These are phyloP conservation scores for Drosophila setosimentum DNA, from an alignment of 2,888 invertebrate genomes.

Conservation along the genomic window DNA sequence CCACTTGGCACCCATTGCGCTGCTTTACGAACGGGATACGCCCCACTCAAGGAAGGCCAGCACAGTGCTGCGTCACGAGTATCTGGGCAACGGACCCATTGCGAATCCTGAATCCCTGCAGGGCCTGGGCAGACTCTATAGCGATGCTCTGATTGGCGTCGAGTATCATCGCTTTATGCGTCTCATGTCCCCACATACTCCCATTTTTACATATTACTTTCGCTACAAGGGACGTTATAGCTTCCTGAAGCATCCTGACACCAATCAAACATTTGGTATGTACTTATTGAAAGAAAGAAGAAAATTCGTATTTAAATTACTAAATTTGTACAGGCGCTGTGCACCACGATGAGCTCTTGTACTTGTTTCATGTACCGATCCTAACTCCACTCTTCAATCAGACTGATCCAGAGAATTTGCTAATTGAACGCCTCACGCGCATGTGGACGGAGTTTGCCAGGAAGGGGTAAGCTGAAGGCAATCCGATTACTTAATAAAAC, in stretches of 20 bases:
- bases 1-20: conserved; percentile 75
- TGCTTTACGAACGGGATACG: conserved; percentile 83
- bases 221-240: conserved; percentile 88
- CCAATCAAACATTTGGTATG: conserved; percentile 85
- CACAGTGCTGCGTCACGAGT: conserved; percentile 64
- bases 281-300: fast-evolving
- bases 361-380: conserved; percentile 81
- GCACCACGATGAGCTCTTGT: conserved; percentile 86
- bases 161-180: conserved; percentile 87
- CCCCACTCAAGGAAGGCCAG: conserved; percentile 82
- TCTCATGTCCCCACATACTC: conserved; percentile 86
- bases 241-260: conserved; percentile 85
- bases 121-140: conserved; percentile 85
- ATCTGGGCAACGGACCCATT: conserved; percentile 60
- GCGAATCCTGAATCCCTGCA: conserved; percentile 61
- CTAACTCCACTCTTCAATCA: conserved; percentile 82
- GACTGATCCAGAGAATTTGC: conserved; percentile 84
- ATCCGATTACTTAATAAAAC: background rate
- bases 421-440: conserved; percentile 84
- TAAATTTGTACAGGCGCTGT: conserved; percentile 81
- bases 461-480: conserved; percentile 65
- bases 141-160: conserved; percentile 87
- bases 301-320: background rate
- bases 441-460: conserved; percentile 85
- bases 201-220: conserved; percentile 88